Conservation (phyloP, 1,140 invertebrate genomes). For the Bombus huntii region DNA sequence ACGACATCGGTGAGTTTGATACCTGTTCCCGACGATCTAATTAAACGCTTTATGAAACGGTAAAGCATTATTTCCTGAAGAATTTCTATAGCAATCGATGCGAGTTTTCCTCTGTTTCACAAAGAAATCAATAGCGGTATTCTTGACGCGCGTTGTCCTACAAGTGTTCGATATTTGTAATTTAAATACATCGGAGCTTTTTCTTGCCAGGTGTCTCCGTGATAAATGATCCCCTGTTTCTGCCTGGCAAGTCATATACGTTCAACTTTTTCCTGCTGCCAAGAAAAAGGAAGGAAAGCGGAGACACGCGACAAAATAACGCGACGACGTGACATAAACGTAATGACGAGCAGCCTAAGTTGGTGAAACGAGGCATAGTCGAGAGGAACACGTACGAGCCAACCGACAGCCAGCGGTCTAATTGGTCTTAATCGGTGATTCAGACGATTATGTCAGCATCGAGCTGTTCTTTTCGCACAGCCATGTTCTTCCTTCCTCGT, state of each 20-base stretch:
- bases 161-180: slow-evolving; percentile 2
- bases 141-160: neutral
- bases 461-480: neutral
- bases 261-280: neutral
- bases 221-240: neutral
- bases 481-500: slow-evolving; percentile 8
- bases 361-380: neutral
- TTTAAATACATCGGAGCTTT: neutral
- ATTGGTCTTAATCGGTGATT: slow-evolving; percentile 62
- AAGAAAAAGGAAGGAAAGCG: neutral
- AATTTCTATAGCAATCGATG: neutral
- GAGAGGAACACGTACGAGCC: too few relatives aligned
- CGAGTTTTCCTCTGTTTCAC: neutral
- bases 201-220: neutral
- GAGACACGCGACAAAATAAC: neutral
- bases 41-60: neutral
- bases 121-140: neutral
- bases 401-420: neutral
- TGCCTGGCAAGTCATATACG: neutral
- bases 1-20: neutral
- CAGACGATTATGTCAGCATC: slow-evolving; percentile 44
- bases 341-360: neutral
- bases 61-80: neutral
- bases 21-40: neutral
- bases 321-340: neutral